Base-by-base conservation (phyloP, 2,888 invertebrate genomes). In the Macaria notata region DNA sequence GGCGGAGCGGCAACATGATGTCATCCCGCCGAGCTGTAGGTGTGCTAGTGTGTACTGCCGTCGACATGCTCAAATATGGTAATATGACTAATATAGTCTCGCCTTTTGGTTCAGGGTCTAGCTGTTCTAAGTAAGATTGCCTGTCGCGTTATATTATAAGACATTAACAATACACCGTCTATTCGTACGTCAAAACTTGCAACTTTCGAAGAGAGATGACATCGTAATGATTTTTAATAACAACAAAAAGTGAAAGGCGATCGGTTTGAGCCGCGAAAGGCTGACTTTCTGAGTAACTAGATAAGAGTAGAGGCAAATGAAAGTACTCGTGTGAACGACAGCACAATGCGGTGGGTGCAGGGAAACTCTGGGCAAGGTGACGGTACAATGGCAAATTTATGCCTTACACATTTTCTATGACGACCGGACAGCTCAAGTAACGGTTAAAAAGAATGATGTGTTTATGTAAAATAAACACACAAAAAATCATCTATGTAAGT, bases 211-310 rank as follows among this genome's bases (percentile, higher is more conserved):
- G 50, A 52, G 48, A 74, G 75, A 81, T 78, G 78, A 77, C 73
- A 73, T 74, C 72, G 75, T 80, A 81, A 84, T 83, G 79, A 81
- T 81, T 83, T 83, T 85, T 83, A 81, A 83, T 83, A 84, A 79
- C 61, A 81, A 79, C 78, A 70, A 86, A 86, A 86, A 90, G 90
- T 88, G 89, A 90, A 89, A 89, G 89, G 86, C 71, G 76, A 77
- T 82, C 78, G 76, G 66, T 63, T 64, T 54, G 57, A 54, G 55
- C 54, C 56, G 63, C 61, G 67, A 67, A 65, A 67, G 75, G 82
- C 85, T 76, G 82, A 47, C 86, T 86, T 86, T 86, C 85, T 74
- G 80, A 70, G 87, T 83, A 84, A 86, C 86, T 82, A 85, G 87
- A 87, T 84, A 83, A 83, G 81, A 78, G 76, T 74, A 76, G 71